phyloP scores from a whole-genome alignment of 2,113 vertebrate species.

The Proteles cristata region DNA sequence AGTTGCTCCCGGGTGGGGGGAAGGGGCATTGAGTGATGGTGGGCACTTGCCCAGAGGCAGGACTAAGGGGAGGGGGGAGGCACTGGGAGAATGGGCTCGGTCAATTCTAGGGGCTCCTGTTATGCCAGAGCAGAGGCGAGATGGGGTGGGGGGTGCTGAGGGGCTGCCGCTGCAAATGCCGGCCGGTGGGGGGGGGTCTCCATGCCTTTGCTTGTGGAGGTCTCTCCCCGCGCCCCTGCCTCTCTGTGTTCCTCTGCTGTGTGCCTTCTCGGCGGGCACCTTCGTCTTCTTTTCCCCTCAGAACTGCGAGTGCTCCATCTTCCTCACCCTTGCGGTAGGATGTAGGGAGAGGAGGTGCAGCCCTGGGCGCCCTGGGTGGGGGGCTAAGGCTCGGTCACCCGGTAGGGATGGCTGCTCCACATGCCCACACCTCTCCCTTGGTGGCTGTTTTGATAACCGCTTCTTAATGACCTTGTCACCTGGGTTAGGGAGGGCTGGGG shows the following conservation, averaged over 20 bases:
- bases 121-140: neutral
- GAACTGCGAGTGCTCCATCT: constrained; percentile 35
- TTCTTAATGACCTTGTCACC: constrained; percentile 71
- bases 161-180: no score
- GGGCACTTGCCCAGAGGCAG: neutral
- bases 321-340: neutral
- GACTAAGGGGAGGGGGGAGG: neutral
- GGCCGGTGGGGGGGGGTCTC: neutral
- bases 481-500: neutral
- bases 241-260: neutral
- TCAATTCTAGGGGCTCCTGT: neutral
- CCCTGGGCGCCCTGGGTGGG: neutral
- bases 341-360: neutral
- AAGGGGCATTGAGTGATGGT: neutral
- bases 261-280: constrained; percentile 50
- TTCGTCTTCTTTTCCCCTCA: neutral
- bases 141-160: neutral
- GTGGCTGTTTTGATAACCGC: constrained; percentile 11
- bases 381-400: neutral
- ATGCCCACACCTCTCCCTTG: no score
- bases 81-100: neutral
- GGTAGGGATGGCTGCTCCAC: neutral
- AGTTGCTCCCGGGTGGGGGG: neutral
- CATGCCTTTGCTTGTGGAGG: neutral
- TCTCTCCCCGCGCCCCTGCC: neutral